A percentile compares a stretch with the other conserved stretches of the same genome.
Conservation (phyloP, 2,888 invertebrate genomes). For the Cheilosia scutellata region DNA sequence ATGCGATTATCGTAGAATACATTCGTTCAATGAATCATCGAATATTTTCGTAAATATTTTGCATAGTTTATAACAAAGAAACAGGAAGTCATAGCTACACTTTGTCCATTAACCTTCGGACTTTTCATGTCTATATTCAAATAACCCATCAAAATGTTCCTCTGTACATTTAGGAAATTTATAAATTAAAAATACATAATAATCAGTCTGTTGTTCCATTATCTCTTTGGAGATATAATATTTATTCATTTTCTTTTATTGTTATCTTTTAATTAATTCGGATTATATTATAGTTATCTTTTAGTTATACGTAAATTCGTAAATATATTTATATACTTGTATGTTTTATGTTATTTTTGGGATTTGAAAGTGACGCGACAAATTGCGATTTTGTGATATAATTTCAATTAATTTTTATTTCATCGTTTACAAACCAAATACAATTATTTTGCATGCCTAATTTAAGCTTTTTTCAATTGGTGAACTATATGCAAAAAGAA, state of each 20-base stretch:
- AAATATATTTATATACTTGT: neutral
- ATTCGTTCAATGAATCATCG: neutral
- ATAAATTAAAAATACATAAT: neutral
- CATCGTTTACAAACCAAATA: constrained; percentile 14
- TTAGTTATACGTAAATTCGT: neutral
- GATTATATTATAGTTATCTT: neutral
- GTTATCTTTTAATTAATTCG: constrained; percentile 39
- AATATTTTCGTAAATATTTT: neutral
- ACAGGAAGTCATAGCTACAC: constrained; percentile 1
- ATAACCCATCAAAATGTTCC: constrained; percentile 4
- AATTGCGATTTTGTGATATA: constrained; percentile 2
- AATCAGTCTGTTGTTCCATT: neutral
- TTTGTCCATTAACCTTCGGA: neutral
- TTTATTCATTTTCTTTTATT: constrained; percentile 4
- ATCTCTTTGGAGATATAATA: neutral
- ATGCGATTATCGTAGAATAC: neutral
- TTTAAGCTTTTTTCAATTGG: constrained; percentile 51
- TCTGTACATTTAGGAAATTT: neutral
- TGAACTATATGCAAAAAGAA: constrained; percentile 9
- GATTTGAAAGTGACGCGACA: neutral
- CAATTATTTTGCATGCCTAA: constrained; percentile 52
- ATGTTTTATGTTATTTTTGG: neutral
- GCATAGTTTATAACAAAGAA: neutral
- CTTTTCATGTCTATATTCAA: constrained; percentile 20
- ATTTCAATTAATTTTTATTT: constrained; percentile 30